Evolutionary conservation across 1,140 invertebrate species (phyloP).

Genomic region (Drosophila ambigua): DNA sequence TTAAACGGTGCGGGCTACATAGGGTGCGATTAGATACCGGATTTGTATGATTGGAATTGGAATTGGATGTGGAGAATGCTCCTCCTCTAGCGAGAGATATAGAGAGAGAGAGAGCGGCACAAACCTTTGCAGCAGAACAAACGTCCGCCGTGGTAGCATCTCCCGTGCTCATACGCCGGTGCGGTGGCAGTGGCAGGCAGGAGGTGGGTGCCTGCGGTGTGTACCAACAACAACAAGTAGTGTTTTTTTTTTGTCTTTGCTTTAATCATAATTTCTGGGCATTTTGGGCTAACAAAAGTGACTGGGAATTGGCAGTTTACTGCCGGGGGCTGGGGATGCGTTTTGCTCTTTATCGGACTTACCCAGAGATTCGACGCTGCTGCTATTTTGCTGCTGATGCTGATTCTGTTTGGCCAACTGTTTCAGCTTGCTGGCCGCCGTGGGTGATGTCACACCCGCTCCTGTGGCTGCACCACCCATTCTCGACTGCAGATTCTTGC

Average conservation of each 20-base stretch:
- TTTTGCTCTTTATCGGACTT: constrained; percentile 35
- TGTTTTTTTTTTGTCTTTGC: constrained; percentile 29
- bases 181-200: constrained; percentile 33
- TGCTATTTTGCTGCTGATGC: constrained; percentile 45
- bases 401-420: constrained; percentile 55
- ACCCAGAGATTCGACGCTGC: constrained; percentile 82
- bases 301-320: background rate
- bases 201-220: constrained; percentile 56
- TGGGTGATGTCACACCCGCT: constrained; percentile 32
- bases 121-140: constrained; percentile 72
- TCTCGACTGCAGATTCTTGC: constrained; percentile 63
- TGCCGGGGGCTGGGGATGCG: background rate
- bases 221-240: constrained; percentile 50
- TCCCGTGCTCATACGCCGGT: constrained; percentile 59
- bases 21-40: constrained; percentile 49
- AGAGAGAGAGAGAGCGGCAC: constrained; percentile 46
- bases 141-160: constrained; percentile 58
- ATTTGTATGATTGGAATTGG: constrained; percentile 18
- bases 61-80: background rate
- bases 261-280: constrained; percentile 43
- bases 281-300: constrained; percentile 43
- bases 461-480: constrained; percentile 35
- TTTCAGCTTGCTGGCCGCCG: constrained; percentile 33
- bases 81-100: constrained; percentile 11
- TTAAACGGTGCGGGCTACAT: constrained; percentile 38